phyloP scores from a whole-genome alignment of 2,797 vertebrate genomes.

The Aeoliscus strigatus region DNA sequence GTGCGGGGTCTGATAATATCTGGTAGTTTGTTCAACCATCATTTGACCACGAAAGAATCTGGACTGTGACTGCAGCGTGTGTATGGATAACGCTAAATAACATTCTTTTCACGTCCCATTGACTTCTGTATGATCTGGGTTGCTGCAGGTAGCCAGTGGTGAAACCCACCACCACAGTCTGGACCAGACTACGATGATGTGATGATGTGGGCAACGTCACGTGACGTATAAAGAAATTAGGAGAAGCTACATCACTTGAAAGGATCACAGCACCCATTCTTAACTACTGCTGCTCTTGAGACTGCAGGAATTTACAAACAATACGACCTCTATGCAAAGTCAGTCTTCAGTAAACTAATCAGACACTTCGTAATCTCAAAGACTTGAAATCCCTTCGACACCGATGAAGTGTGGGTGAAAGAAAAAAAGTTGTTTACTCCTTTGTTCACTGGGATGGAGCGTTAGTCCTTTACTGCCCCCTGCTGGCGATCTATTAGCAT shows the following conservation, averaged over 20 bases:
- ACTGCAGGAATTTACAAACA: slow-evolving; percentile 14
- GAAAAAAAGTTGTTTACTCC: slow-evolving; percentile 71
- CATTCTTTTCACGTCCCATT: too few species aligned
- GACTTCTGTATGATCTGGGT: too few species aligned
- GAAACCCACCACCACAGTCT: too few species aligned
- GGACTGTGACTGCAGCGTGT: too few species aligned
- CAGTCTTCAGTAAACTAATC: background rate
- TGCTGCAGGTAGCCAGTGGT: too few species aligned
- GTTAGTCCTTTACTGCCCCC: slow-evolving; percentile 33
- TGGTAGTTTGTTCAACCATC: too few species aligned
- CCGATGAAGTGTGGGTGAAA: slow-evolving; percentile 30
- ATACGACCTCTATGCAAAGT: background rate
- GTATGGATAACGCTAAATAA: too few species aligned
- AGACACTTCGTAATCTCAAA: background rate
- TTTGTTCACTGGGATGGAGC: slow-evolving; percentile 39
- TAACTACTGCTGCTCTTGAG: slow-evolving; percentile 4
- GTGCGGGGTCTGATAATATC: too few species aligned
- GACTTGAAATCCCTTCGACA: slow-evolving; percentile 10
- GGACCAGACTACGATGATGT: too few species aligned
- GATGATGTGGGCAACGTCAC: too few species aligned
- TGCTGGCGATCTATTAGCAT: slow-evolving; percentile 8
- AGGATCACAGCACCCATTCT: background rate
- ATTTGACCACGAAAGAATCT: too few species aligned
- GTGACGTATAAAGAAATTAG: background rate
- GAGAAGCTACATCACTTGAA: too few species aligned